These are phyloP conservation scores for Hippocampus guttulatus DNA, from an alignment of 2,113 vertebrate genomes.

Conservation along the genomic window DNA sequence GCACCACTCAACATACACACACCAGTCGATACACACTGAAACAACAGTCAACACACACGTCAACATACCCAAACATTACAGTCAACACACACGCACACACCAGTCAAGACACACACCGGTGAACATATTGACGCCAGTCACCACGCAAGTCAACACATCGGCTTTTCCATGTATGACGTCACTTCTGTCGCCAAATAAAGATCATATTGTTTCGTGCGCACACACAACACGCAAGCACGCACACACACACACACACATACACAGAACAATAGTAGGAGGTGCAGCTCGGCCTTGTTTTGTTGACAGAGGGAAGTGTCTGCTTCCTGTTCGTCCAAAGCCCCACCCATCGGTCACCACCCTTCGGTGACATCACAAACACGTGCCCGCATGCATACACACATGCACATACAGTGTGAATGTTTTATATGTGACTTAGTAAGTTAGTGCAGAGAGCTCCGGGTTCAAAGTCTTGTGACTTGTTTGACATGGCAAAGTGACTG, in stretches of 20 bases:
- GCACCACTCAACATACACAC: neutral
- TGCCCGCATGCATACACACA: neutral
- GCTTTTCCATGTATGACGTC: conserved; percentile 1
- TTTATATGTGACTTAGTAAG: neutral
- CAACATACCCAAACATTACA: neutral
- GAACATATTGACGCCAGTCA: neutral
- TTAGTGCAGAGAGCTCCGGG: neutral
- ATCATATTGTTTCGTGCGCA: neutral
- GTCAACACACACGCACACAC: conserved; percentile 4
- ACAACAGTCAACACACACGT: neutral
- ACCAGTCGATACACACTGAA: neutral
- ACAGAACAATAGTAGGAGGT: conserved; percentile 52
- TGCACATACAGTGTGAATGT: neutral
- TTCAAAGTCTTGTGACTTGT: neutral
- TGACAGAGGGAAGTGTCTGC: conserved; percentile 47
- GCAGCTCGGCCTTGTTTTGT: conserved; percentile 36
- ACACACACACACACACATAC: conserved; percentile 12
- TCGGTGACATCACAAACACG: conserved; percentile 18
- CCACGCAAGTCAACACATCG: neutral
- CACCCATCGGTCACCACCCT: conserved; percentile 17
- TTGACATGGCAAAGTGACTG: neutral
- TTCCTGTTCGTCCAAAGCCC: conserved; percentile 42
- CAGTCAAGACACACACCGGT: neutral
- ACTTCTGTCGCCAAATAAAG: neutral
- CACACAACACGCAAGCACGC: neutral